phyloP scores from a whole-genome alignment of 2,888 invertebrate genomes.

The Cabera pusaria region DNA sequence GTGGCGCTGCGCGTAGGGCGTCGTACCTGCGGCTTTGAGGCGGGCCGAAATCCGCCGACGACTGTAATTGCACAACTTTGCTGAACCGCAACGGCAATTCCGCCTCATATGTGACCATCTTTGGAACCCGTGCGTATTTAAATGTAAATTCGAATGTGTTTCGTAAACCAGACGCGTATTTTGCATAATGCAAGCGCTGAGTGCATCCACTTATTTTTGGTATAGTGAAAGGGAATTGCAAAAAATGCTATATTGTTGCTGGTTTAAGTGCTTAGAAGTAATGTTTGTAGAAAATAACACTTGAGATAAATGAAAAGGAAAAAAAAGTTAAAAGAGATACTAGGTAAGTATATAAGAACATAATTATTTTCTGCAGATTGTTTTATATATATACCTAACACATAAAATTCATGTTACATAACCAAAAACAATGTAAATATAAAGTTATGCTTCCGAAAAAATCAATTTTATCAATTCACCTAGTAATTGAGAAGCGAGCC shows the following conservation, averaged over 20 bases:
- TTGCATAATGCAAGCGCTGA: conserved; percentile 31
- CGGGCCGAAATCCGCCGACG: conserved; percentile 41
- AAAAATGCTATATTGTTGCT: too few relatives aligned
- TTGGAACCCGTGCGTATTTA: conserved; percentile 38
- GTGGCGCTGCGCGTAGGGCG: conserved; percentile 8
- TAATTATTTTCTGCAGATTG: too few relatives aligned
- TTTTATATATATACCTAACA: too few relatives aligned
- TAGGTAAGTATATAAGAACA: too few relatives aligned
- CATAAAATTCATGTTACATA: too few relatives aligned
- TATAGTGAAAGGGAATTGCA: conserved; percentile 16
- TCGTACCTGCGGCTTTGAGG: conserved; percentile 41
- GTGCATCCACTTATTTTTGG: conserved; percentile 29
- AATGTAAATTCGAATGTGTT: conserved; percentile 35
- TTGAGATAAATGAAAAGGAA: too few relatives aligned
- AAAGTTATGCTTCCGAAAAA: too few relatives aligned
- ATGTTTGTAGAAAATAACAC: too few relatives aligned
- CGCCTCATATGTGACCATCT: conserved; percentile 37
- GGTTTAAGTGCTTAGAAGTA: too few relatives aligned
- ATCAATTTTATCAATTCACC: background rate
- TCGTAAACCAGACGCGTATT: conserved; percentile 28
- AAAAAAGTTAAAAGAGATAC: too few relatives aligned
- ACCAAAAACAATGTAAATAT: too few relatives aligned
- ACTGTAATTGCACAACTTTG: conserved; percentile 50
- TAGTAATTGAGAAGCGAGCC: conserved; percentile 3
- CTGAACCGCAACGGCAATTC: conserved; percentile 37